Evolutionary conservation across 2,888 invertebrate species (phyloP).

Genomic region (Aelia acuminata): DNA sequence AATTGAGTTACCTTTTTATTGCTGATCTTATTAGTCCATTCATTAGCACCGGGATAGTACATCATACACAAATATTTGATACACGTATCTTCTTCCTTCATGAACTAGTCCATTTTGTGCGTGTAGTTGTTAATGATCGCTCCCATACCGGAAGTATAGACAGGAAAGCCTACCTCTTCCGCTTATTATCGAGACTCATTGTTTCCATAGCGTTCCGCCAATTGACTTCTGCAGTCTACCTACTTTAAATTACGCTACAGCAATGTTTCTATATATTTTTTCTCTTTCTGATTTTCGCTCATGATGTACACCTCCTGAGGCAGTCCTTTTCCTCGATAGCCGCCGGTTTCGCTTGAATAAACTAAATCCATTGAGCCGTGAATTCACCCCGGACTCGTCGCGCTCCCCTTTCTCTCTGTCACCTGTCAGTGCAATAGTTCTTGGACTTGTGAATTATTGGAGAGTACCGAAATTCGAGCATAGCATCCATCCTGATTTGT

Average conservation of each 20-base stretch:
- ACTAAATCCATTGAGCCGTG: not conserved
- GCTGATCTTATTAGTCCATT: too few species aligned
- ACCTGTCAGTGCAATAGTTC: not conserved
- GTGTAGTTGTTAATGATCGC: not conserved
- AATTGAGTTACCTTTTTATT: too few species aligned
- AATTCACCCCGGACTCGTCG: not conserved
- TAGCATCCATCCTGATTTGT: too few species aligned
- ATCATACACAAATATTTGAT: too few species aligned
- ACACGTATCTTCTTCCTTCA: not conserved
- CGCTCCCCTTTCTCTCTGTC: not conserved
- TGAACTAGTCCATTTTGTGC: not conserved
- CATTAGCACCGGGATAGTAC: too few species aligned
- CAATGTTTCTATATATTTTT: not conserved
- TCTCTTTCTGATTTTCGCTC: not conserved
- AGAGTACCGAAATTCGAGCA: not conserved
- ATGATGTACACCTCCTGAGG: too few species aligned
- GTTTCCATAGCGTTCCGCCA: conserved; percentile 36
- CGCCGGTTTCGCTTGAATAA: not conserved
- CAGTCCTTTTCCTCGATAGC: not conserved
- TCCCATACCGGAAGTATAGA: not conserved
- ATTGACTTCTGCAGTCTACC: not conserved
- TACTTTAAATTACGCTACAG: too few species aligned
- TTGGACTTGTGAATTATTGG: not conserved
- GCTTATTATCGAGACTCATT: conserved; percentile 29
- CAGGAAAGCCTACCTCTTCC: conserved; percentile 49